Conservation (phyloP, 2,888 invertebrate genomes). For the Macropis europaea region DNA sequence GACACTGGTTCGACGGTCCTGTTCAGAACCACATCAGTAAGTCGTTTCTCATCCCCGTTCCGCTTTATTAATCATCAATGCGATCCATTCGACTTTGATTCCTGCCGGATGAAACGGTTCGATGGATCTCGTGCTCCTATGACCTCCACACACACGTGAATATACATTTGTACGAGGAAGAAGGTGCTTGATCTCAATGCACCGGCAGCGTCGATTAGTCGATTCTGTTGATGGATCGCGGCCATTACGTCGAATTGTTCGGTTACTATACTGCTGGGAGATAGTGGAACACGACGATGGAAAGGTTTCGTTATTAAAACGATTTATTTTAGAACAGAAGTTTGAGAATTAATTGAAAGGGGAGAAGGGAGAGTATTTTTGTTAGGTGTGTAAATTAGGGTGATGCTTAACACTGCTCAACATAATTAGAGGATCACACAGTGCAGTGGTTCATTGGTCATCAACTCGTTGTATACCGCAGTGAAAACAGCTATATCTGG, state of each 20-base stretch:
- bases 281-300: no score
- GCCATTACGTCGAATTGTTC: slow-evolving; percentile 11
- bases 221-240: slow-evolving; percentile 40
- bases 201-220: slow-evolving; percentile 46
- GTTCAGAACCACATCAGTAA: neutral
- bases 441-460: no score
- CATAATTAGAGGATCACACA: no score
- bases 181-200: slow-evolving; percentile 21
- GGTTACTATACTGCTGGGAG: no score
- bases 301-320: no score
- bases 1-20: neutral
- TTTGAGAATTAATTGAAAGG: no score
- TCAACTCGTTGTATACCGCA: no score
- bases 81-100: slow-evolving; percentile 48
- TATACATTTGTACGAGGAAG: slow-evolving; percentile 15
- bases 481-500: no score
- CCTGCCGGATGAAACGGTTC: slow-evolving; percentile 24
- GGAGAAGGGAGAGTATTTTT: no score
- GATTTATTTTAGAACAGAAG: no score
- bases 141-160: slow-evolving; percentile 9
- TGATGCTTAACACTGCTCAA: no score
- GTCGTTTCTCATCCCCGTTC: neutral
- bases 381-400: no score
- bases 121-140: slow-evolving; percentile 22
- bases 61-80: slow-evolving; percentile 42